phyloP scores from a whole-genome alignment of 2,113 vertebrate genomes.

The Anhinga anhinga region DNA sequence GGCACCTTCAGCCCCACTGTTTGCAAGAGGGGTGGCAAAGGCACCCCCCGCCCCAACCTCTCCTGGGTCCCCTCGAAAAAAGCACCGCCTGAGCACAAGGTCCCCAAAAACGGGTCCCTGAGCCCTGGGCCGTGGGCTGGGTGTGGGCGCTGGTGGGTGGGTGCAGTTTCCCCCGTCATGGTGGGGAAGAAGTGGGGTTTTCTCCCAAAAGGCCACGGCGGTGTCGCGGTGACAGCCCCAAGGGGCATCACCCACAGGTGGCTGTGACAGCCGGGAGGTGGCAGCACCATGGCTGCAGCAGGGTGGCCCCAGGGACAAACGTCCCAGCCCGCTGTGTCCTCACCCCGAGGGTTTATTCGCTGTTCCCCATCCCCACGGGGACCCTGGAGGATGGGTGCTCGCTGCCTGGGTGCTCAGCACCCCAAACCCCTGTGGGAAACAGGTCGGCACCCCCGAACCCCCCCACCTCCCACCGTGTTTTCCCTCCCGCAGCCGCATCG shows the following conservation, averaged over 20 bases:
- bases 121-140: not conserved
- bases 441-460: accelerated
- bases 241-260: not conserved
- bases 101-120: not conserved
- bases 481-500: constrained; percentile 80
- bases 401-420: not conserved
- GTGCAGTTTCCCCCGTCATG: accelerated
- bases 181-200: not conserved
- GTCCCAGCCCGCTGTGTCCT: not conserved
- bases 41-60: not conserved
- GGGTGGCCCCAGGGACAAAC: not conserved
- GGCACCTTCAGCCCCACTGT: not conserved
- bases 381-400: not conserved
- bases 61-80: not conserved
- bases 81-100: not conserved
- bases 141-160: accelerated
- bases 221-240: not conserved
- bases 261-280: not conserved
- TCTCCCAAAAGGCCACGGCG: not conserved
- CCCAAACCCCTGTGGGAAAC: accelerated
- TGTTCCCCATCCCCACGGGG: too few species aligned
- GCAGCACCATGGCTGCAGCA: not conserved
- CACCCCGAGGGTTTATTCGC: not conserved
- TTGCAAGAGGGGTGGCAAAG: not conserved
- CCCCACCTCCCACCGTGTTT: accelerated